phyloP scores from a whole-genome alignment of 2,797 vertebrate species.

The Chaunax sp. region DNA sequence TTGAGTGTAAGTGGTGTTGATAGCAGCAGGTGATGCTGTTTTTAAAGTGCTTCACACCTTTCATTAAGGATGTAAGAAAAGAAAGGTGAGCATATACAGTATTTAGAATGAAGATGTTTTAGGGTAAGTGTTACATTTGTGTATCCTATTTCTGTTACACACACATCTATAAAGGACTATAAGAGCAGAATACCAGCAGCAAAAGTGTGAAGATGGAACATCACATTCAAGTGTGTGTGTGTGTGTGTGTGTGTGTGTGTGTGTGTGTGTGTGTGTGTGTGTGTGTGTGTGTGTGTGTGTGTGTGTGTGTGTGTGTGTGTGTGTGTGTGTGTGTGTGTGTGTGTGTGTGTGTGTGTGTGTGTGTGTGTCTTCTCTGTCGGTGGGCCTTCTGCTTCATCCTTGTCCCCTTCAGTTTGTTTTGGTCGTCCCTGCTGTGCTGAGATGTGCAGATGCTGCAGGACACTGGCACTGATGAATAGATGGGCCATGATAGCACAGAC shows the following conservation, averaged over 20 bases:
- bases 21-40: slow-evolving; percentile 36
- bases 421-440: slow-evolving; percentile 28
- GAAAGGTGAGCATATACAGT: slow-evolving; percentile 35
- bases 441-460: slow-evolving; percentile 34
- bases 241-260: neutral
- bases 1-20: slow-evolving; percentile 51
- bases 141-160: neutral
- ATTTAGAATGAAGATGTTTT: slow-evolving; percentile 30
- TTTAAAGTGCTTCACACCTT: slow-evolving; percentile 41
- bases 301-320: no score
- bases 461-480: slow-evolving; percentile 53
- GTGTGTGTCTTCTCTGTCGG: slow-evolving; percentile 2
- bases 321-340: no score
- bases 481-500: slow-evolving; percentile 6
- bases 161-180: neutral
- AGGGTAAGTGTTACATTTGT: slow-evolving; percentile 9
- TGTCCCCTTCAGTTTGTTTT: slow-evolving; percentile 46
- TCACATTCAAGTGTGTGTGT: neutral
- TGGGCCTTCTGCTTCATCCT: slow-evolving; percentile 22
- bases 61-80: slow-evolving; percentile 35
- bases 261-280: no score
- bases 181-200: neutral
- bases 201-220: slow-evolving; percentile 3
- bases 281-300: neutral
- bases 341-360: neutral